phyloP scores from a whole-genome alignment of 2,888 invertebrate species.

The Deilephila porcellus region DNA sequence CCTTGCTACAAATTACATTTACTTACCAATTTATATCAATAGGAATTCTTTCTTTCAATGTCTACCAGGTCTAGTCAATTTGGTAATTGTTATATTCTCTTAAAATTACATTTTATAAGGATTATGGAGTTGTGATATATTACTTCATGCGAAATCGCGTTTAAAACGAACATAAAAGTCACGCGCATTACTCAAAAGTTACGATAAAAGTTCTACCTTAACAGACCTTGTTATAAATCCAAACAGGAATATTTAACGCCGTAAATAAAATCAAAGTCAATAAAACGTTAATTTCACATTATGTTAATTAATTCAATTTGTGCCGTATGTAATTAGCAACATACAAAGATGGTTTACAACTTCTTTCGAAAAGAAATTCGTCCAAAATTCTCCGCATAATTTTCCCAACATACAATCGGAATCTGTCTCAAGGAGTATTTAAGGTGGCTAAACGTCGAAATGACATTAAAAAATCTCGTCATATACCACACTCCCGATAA shows the following conservation, averaged over 20 bases:
- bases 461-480: conserved; percentile 40
- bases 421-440: conserved; percentile 19
- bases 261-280: conserved; percentile 7
- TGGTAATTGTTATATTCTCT: too few species aligned
- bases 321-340: neutral
- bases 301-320: neutral
- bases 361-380: conserved; percentile 9
- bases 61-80: too few species aligned
- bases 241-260: neutral
- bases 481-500: conserved; percentile 36
- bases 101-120: too few species aligned
- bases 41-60: too few species aligned
- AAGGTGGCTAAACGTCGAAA: conserved; percentile 16
- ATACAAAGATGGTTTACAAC: conserved; percentile 12
- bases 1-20: too few species aligned
- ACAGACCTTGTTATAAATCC: neutral
- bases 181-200: neutral
- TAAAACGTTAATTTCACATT: conserved; percentile 4
- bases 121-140: too few species aligned
- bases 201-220: neutral
- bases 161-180: neutral
- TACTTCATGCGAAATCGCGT: neutral
- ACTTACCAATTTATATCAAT: too few species aligned
- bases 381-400: neutral
- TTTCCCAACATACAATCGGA: neutral